Evolutionary conservation across 1,140 invertebrate species (phyloP), one percentile per base, ranked within the genome.

Genomic region (Pantala flavescens): DNA sequence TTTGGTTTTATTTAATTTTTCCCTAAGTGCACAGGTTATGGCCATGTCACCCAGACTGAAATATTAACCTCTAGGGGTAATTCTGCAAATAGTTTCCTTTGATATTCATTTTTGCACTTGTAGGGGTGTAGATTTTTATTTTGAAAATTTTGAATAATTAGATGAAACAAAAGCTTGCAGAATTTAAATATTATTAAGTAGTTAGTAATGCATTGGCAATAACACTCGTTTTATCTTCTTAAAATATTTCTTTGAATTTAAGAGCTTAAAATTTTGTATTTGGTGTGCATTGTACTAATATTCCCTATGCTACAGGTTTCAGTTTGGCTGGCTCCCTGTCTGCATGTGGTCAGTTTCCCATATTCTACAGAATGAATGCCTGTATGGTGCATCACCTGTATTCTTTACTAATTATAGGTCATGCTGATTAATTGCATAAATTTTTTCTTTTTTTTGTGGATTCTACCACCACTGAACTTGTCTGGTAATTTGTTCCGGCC

Each of bases 391-490:
- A n/a, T 72, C 42, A 42, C 71, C 71, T 72, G 71, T 36, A 36
- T 28, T 71, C 23, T 72, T 14, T 72, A 42, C 12, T 63, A 63
- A 63, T 63, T 21, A 63, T 28, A 36, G 71, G 21, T 72, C 24
- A 72, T 72, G n/a, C 24, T 72, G 24, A 24, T 72, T 72, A 71
- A 36, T 72, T 72, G 28, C 71, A 21, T 28, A 72, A 36, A 72
- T 72, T 72, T 36, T 36, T 72, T 42, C 70, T 19, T 28, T 75
- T n/a, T 77, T 75, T 77, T 73, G 73, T 19, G 21, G 14, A 74
- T 75, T 49, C 42, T 72, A 36, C 21, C 71, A 72, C 42, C 71
- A 28, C 42, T 72, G 24, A 72, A 28, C 71, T 72, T 72, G 24
- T 72, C 71, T 72, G 71, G 24, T 72, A 72, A n/a, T 42, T 36